These are phyloP conservation scores for Cosmopolites sordidus DNA, from an alignment of 2,888 invertebrate species.

Conservation along the genomic window DNA sequence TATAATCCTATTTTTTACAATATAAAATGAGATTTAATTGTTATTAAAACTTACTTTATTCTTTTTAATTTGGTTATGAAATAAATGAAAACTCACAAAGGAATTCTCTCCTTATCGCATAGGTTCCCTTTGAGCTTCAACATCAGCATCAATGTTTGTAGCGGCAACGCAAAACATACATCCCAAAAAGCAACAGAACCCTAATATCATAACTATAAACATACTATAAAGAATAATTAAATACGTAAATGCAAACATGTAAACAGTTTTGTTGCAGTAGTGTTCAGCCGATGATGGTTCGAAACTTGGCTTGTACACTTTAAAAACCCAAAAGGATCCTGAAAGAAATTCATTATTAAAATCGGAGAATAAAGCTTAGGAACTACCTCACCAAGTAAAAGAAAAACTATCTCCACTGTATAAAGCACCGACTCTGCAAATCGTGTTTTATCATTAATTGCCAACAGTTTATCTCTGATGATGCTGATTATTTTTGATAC, in stretches of 20 bases:
- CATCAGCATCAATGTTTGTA: constrained; percentile 16
- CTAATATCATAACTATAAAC: constrained; percentile 25
- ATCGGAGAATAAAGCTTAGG: constrained; percentile 1
- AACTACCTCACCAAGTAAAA: constrained; percentile 35
- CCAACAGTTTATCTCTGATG: constrained; percentile 29
- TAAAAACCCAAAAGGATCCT: constrained; percentile 42
- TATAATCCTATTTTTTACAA: too few relatives aligned
- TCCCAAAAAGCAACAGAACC: constrained; percentile 34
- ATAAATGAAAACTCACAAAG: too few relatives aligned
- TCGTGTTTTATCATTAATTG: constrained; percentile 27
- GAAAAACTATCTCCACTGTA: constrained; percentile 35
- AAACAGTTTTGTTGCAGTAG: constrained; percentile 42
- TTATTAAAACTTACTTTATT: too few relatives aligned
- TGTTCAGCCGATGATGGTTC: constrained; percentile 21
- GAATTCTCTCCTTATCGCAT: too few relatives aligned
- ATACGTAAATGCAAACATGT: constrained; percentile 39
- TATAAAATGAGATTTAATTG: too few relatives aligned
- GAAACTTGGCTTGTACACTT: constrained; percentile 38
- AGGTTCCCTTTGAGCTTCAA: constrained; percentile 26
- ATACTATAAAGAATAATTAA: constrained; percentile 32
- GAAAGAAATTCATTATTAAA: constrained; percentile 27
- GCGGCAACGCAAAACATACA: constrained; percentile 31
- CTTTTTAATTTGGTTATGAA: too few relatives aligned
- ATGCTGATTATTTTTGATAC: constrained; percentile 36
- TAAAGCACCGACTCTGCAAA: constrained; percentile 36